A percentile compares a stretch with the other conserved stretches of the same genome.
These are phyloP conservation scores for Poecile atricapillus DNA, from an alignment of 2,113 vertebrate species.

Conservation along the genomic window DNA sequence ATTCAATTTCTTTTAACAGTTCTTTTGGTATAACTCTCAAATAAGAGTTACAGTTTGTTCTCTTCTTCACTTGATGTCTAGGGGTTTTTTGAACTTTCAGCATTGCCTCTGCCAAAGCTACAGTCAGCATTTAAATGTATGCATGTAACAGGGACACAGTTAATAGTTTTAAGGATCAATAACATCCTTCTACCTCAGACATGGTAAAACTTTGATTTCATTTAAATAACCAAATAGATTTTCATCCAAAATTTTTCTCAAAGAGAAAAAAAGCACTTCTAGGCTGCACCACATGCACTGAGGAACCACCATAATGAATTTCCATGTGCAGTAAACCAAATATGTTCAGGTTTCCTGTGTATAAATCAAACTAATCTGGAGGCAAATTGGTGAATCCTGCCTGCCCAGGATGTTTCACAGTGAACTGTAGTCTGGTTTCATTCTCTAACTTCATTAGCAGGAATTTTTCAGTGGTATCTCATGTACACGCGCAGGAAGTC, in stretches of 20 bases:
- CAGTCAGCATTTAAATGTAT: not conserved
- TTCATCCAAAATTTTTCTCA: not conserved
- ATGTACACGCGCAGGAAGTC: not conserved
- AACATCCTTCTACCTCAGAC: not conserved
- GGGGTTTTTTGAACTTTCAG: not conserved
- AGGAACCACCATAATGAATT: not conserved
- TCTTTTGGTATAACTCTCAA: not conserved
- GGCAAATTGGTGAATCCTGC: not conserved
- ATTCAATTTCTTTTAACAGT: not conserved
- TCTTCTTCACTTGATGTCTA: not conserved
- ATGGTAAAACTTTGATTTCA: not conserved
- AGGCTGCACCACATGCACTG: fast-evolving
- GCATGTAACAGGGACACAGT: not conserved
- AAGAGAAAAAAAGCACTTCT: not conserved
- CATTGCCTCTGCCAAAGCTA: not conserved
- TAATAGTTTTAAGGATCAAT: not conserved
- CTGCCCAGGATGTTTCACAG: not conserved
- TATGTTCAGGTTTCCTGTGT: not conserved
- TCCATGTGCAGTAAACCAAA: not conserved
- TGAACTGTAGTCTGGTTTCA: not conserved
- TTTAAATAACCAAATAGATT: not conserved
- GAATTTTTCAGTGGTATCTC: not conserved
- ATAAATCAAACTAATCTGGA: not conserved
- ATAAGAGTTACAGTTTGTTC: not conserved
- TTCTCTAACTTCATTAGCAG: not conserved